Conservation (phyloP, 2,113 vertebrate species). For the Mus pahari region DNA sequence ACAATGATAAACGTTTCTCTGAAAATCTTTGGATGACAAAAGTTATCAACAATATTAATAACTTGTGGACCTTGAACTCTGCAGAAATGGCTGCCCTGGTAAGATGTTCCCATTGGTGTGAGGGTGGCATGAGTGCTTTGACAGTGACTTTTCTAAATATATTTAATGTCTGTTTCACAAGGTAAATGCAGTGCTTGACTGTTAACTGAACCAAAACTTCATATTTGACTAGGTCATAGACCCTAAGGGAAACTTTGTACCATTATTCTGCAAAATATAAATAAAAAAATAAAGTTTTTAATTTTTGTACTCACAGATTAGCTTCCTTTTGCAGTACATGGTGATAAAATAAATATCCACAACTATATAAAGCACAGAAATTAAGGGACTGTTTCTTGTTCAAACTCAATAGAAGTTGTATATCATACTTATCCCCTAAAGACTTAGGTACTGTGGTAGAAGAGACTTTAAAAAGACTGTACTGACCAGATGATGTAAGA, state of each 20-base stretch:
- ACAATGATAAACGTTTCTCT: neutral
- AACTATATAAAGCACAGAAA: neutral
- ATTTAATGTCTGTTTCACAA: neutral
- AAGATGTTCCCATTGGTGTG: neutral
- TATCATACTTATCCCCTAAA: neutral
- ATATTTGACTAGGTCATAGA: neutral
- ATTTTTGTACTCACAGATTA: neutral
- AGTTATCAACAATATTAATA: neutral
- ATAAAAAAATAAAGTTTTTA: too few relatives aligned
- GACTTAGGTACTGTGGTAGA: neutral
- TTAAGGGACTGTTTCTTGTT: neutral
- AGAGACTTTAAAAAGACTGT: neutral
- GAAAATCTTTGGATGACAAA: neutral
- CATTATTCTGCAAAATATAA: neutral
- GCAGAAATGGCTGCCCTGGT: neutral
- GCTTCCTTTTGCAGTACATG: neutral
- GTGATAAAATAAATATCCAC: neutral
- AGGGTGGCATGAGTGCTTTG: neutral
- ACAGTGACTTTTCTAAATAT: neutral
- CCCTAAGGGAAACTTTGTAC: neutral
- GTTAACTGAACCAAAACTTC: neutral
- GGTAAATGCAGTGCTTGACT: neutral
- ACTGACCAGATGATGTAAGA: neutral
- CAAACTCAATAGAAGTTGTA: neutral
- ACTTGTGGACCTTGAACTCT: neutral